phyloP scores from a whole-genome alignment of 2,888 invertebrate genomes.

The Conops quadrifasciatus region DNA sequence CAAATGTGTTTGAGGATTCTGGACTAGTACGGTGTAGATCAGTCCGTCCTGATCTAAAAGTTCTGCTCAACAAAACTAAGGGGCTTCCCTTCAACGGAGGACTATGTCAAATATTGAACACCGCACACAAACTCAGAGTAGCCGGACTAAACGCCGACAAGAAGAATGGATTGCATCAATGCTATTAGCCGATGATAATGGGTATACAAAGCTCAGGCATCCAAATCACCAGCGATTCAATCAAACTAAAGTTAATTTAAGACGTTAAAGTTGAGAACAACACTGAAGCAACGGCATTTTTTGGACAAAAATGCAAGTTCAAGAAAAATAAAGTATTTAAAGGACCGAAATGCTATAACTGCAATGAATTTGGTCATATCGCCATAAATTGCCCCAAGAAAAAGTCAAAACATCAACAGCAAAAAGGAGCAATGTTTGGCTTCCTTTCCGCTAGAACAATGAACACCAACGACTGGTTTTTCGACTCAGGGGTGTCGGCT shows the following conservation, averaged over 20 bases:
- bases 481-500: neutral
- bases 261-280: constrained; percentile 9
- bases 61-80: constrained; percentile 19
- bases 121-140: neutral
- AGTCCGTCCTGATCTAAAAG: constrained; percentile 6
- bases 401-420: neutral
- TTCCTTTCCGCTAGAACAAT: neutral
- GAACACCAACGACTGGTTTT: neutral
- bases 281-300: neutral
- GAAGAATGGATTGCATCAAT: constrained; percentile 27
- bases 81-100: no score
- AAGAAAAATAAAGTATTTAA: no score
- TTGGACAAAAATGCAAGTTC: no score
- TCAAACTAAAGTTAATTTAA: constrained; percentile 27
- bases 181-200: constrained; percentile 35
- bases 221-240: constrained; percentile 31
- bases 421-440: neutral
- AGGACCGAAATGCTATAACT: no score
- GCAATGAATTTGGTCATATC: no score
- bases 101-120: neutral
- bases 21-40: neutral
- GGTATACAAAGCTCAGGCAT: constrained; percentile 31
- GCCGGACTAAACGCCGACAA: neutral
- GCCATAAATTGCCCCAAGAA: no score
- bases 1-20: no score